Percentiles rank a stretch among this genome's conserved stretches.
Evolutionary conservation across 2,888 invertebrate species (phyloP).

Genomic region (Diloba caeruleocephala): DNA sequence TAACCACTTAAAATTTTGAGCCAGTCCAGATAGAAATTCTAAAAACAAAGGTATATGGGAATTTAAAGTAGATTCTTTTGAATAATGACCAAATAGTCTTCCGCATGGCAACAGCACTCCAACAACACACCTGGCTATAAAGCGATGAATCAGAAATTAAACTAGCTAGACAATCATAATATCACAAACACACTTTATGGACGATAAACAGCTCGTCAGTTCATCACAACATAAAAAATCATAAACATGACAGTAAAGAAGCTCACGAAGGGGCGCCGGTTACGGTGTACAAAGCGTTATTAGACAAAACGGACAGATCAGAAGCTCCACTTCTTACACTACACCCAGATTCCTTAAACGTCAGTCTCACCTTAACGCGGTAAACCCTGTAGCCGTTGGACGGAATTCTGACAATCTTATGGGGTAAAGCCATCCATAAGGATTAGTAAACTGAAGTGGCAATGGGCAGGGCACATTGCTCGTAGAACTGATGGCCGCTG

Average conservation of each 20-base stretch:
- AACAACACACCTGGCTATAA: slow-evolving; percentile 3
- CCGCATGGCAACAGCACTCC: not conserved
- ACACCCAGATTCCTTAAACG: not conserved
- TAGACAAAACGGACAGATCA: slow-evolving; percentile 1
- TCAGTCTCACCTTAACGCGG: no score
- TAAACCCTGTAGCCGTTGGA: no score
- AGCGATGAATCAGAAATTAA: slow-evolving; percentile 1
- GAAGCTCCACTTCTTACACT: slow-evolving; percentile 9
- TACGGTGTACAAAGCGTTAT: slow-evolving; percentile 4
- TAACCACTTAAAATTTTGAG: no score
- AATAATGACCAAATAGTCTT: no score
- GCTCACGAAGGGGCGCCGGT: slow-evolving; percentile 18
- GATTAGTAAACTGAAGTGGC: no score
- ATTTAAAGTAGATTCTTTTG: no score
- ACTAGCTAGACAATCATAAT: slow-evolving; percentile 18
- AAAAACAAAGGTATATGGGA: no score
- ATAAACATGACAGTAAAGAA: slow-evolving; percentile 24
- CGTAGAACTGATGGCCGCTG: no score
- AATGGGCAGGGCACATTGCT: no score
- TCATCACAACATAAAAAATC: slow-evolving; percentile 14
- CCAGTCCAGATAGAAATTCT: no score
- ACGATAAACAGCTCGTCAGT: slow-evolving; percentile 21
- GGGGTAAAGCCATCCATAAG: no score
- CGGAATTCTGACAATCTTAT: no score
- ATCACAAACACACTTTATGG: slow-evolving; percentile 32